phyloP scores from a whole-genome alignment of 2,888 invertebrate genomes.

The Cyrtodaria siliqua region DNA sequence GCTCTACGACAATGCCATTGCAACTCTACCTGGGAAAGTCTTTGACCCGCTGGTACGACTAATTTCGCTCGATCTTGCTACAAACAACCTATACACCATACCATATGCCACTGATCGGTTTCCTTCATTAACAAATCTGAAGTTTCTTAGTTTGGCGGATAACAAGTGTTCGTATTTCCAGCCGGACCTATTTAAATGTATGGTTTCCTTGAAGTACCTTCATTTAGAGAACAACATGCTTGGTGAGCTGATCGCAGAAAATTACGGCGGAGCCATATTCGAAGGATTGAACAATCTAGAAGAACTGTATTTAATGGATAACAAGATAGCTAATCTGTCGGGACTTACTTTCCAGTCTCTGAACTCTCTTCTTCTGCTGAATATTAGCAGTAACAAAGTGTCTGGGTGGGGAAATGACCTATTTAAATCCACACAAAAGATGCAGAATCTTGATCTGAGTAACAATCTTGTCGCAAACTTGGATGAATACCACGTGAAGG shows the following conservation, averaged over 20 bases:
- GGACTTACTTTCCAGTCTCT: conserved; percentile 88
- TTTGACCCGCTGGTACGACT: conserved; percentile 86
- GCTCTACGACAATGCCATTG: conserved; percentile 86
- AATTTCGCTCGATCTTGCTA: conserved; percentile 92
- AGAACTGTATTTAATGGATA: conserved; percentile 79
- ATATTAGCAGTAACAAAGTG: conserved; percentile 90
- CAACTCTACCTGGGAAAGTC: conserved; percentile 85
- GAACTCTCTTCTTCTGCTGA: conserved; percentile 88
- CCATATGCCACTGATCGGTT: conserved; percentile 58
- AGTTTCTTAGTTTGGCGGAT: conserved; percentile 69
- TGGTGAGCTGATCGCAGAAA: conserved; percentile 59
- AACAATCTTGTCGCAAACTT: conserved; percentile 82
- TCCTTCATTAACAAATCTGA: conserved; percentile 57
- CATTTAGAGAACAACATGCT: conserved; percentile 71
- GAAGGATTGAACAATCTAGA: conserved; percentile 62
- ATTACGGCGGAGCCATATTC: conserved; percentile 64
- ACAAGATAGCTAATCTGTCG: conserved; percentile 80
- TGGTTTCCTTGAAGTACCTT: conserved; percentile 63
- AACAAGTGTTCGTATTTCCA: conserved; percentile 68
- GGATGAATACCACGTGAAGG: conserved; percentile 85
- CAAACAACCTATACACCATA: conserved; percentile 78
- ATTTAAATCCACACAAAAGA: conserved; percentile 49
- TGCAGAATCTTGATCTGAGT: conserved; percentile 74
- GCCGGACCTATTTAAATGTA: conserved; percentile 52
- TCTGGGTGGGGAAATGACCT: conserved; percentile 65